These are phyloP conservation scores for Semibalanus balanoides DNA, from an alignment of 1,140 invertebrate species.

Conservation along the genomic window DNA sequence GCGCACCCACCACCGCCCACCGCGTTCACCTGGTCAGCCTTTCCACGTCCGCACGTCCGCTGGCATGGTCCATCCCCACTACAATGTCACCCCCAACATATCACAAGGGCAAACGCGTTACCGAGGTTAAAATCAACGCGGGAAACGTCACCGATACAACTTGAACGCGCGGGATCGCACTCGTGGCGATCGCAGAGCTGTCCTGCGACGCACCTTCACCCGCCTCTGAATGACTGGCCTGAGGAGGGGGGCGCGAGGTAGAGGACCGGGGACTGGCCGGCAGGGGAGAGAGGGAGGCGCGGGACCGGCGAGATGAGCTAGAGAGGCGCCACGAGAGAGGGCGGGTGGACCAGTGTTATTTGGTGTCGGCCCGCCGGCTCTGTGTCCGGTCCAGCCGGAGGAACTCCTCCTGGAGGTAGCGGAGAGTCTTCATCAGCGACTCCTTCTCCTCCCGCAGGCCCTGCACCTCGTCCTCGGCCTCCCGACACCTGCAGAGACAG, in stretches of 20 bases:
- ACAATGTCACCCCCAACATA: not conserved
- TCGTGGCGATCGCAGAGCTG: not conserved
- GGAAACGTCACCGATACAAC: too few species aligned
- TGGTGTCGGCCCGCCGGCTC: not conserved
- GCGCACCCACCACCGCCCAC: too few species aligned
- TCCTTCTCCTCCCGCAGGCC: not conserved
- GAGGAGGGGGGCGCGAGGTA: not conserved
- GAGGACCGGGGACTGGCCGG: not conserved
- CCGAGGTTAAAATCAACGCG: too few species aligned
- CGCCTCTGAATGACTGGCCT: too few species aligned
- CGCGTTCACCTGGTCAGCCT: too few species aligned
- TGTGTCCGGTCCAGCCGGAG: not conserved
- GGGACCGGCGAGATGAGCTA: too few species aligned
- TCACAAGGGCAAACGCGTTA: not conserved
- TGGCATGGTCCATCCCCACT: too few species aligned
- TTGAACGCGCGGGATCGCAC: not conserved
- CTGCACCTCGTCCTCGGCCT: not conserved
- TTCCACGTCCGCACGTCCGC: too few species aligned
- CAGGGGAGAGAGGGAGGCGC: too few species aligned
- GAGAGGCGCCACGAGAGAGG: too few species aligned
- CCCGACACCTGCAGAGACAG: not conserved
- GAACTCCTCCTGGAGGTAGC: not conserved
- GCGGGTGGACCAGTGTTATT: not conserved
- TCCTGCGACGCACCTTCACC: too few species aligned
- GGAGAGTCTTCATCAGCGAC: not conserved